Base-by-base conservation (phyloP, 2,113 vertebrate genomes). In the Solea senegalensis region DNA sequence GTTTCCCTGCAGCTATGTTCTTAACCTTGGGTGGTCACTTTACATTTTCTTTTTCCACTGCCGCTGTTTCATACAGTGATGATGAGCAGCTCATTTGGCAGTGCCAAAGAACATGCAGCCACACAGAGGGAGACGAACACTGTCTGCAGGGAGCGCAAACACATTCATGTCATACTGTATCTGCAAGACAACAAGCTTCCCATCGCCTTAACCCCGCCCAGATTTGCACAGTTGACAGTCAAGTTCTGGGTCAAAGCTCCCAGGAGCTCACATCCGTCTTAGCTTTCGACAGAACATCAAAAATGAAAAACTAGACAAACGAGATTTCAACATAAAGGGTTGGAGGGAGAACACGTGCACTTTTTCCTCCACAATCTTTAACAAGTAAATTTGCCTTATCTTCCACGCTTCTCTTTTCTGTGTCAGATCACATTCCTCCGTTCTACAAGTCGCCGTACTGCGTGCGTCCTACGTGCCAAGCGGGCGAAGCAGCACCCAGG, bases 1-100 rank as follows among this genome's bases (percentile, higher is more conserved):
- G 65, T 26, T 72, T 77, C 74, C 87, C 87, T 83, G 82, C 61
- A 63, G 85, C 82, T 73, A 76, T 76, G 72, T 61, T 81, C 70
- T 78, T 56, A 84, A 83, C 65, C 78, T 72, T 90, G 88, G 89
- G 89, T 90, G 89, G 89, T 90, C 88, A 87, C 81, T 83, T 87
- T 87, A 88, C 69, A 73, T 76, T 81, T 84, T 40, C 67, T 69
- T 44, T 57, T 61, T 79, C 77, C 53, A 72, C 59, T 71, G 49
- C 68, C 69, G 45, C 27, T 58, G 49, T 66, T 84, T 68, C n/a
- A 72, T 65, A 74, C n/a, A 6, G 21, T 43, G 56, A 76, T 11
- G 16, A 44, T 50, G 27, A 77, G 70, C 40, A 2, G 39, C 26
- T 10, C 54, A 81, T 74, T 72, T 52, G 63, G 21, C 21, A 21